Evolutionary conservation across 2,888 invertebrate genomes (phyloP), one percentile per base, ranked within the genome.

Genomic region (Calliphora vomitoria): DNA sequence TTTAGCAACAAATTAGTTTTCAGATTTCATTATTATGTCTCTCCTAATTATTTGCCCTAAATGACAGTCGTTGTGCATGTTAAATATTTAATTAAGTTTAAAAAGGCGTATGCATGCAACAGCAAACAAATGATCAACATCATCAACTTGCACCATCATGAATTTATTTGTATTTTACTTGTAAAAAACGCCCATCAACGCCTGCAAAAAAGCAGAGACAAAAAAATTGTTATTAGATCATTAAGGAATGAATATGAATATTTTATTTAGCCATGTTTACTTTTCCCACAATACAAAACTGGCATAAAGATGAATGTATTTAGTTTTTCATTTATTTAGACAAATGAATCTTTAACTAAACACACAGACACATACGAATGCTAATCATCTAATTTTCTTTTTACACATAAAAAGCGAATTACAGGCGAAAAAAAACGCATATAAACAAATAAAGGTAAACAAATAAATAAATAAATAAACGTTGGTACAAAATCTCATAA

Each of bases 301-400:
- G 20, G 41, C 31, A 55, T 71, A 35, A 76, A 78, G 35, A 53
- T 41, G 31, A 31, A 76, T 68, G 55, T 31, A 25, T 75, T 75
- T 62, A 50, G 25, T 78, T 74, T 79, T 60, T 81, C 20, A 74
- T 11, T 50, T 79, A 82, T 85, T 87, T 85, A 72, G 69, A 69
- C 79, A 85, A 87, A 82, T 79, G 74, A 87, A 85, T 75, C 85
- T 44, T 50, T 76, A 75, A 82, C 72, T 69, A 78, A 81, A 87
- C 80, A 38, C 75, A 69, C 50, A 41, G 31, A 47, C 20, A 68
- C 69, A 50, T 5, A 69, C n/a, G 47, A 44, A n/a, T 74, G 85
- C 87, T 82, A 82, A 87, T 78, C 71, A 79, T 75, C 55, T 79
- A 85, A 87, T 87, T 79, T 85, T 44, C 64, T 69, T 74, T 50